Base-by-base conservation (phyloP, 23 tunicate species). In the Trididemnum miniatum region DNA sequence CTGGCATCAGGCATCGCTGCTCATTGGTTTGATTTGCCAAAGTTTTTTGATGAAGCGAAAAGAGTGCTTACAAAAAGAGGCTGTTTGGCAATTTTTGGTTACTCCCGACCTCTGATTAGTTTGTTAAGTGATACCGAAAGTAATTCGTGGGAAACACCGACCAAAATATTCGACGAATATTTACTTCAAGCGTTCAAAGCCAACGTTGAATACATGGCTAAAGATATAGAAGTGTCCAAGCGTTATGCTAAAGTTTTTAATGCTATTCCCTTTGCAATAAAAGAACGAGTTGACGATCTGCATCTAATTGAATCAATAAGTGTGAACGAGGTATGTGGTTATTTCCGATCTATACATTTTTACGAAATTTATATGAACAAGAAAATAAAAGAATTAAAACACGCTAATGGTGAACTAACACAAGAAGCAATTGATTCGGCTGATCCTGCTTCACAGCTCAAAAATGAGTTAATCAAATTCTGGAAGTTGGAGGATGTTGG, bases 11-110 rank as follows among this genome's bases (percentile, higher is more conserved):
- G 87, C 2, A 80, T 65, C 51, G 87, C 92, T 0, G 49, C 84
- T 37, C 92, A 87, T 57, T 87, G 92, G 92, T 51, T 74, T 36
- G 86, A 87, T 74, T 82, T 81, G 27, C 77, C 77, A 15, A 81
- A 82, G 40, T 87, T 87, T 31, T 87, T 51, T 71, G 51, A 33
- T 35, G 92, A 87, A 82, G 33, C 59, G 36, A 26, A 38, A 40
- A 51, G 92, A 22, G 87, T 87, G 29, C 31, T 87, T 35, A 87
- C 82, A 51, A 75, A 82, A 20, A 38, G 34, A 0, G 92, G 92
- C 20, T 84, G 87, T 37, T 15, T 87, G 15, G 87, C 65, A 3
- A 32, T 77, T 0, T 72, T 69, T 72, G 87, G 87, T 12, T 82
- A 87, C 82, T 39, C 18, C 24, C 31, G 72, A 0, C 82, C 75